phyloP scores from a whole-genome alignment of 2,797 vertebrate genomes.

The Petrocephalus sullivani region DNA sequence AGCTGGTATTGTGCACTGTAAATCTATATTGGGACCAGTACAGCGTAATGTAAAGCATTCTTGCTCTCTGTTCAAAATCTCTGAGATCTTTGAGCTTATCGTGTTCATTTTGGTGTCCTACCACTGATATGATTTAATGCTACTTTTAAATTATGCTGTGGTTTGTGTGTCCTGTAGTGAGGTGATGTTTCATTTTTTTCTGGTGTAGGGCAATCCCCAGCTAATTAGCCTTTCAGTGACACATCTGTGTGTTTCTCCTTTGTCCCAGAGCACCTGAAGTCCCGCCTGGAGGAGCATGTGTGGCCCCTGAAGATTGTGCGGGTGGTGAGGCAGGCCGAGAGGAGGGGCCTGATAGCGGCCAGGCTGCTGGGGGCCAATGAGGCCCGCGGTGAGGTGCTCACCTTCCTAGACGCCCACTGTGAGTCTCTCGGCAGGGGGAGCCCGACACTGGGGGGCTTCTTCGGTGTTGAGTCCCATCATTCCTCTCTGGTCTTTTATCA shows the following conservation, averaged over 20 bases:
- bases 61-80: not conserved
- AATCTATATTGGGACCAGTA: not conserved
- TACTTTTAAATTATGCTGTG: not conserved
- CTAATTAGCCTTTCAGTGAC: constrained; percentile 16
- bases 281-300: constrained; percentile 59
- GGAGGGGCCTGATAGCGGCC: constrained; percentile 70
- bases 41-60: not conserved
- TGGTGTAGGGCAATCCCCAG: not conserved
- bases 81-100: not conserved
- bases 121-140: not conserved
- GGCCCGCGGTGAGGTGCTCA: constrained; percentile 74
- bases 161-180: not conserved
- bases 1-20: not conserved
- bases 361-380: constrained; percentile 68
- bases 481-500: not conserved
- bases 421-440: constrained; percentile 44
- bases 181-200: not conserved
- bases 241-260: constrained; percentile 20
- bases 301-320: constrained; percentile 63
- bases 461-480: not conserved
- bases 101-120: not conserved
- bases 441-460: not conserved
- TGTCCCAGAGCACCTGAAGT: constrained; percentile 65
- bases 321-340: constrained; percentile 63
- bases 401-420: constrained; percentile 84